Evolutionary conservation across 2,113 vertebrate genomes (phyloP).

Genomic region (Periophthalmodon schlosseri): DNA sequence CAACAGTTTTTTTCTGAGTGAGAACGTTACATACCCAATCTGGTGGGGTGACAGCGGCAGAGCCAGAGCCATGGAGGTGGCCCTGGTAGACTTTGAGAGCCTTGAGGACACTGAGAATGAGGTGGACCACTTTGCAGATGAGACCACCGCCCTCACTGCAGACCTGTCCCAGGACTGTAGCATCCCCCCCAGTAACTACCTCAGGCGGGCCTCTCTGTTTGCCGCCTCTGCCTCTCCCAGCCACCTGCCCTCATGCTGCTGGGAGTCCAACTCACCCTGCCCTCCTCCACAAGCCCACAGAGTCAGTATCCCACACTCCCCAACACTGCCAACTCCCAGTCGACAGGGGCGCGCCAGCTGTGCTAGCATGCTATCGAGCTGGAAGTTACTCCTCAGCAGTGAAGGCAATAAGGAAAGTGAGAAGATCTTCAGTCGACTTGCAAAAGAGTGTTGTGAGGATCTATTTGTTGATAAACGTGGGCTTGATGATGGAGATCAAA

Average conservation of each 20-base stretch:
- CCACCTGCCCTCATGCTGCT: conserved; percentile 44
- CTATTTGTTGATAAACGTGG: conserved; percentile 79
- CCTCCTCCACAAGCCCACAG: conserved; percentile 48
- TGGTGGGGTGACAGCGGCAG: conserved; percentile 45
- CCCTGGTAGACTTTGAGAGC: conserved; percentile 87
- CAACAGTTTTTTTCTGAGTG: conserved; percentile 11
- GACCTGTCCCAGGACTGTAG: conserved; percentile 60
- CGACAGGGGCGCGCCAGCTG: conserved; percentile 75
- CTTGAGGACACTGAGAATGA: conserved; percentile 79
- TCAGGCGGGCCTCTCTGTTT: conserved; percentile 17
- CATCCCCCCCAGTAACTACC: conserved; percentile 41
- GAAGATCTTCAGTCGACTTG: conserved; percentile 82
- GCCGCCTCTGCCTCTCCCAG: conserved; percentile 35
- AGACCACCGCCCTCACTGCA: conserved; percentile 68
- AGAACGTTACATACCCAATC: conserved; percentile 17
- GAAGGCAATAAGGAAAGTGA: conserved; percentile 83
- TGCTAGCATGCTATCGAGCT: conserved; percentile 84
- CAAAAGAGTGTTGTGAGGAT: conserved; percentile 82
- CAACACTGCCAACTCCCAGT: conserved; percentile 42
- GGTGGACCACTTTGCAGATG: conserved; percentile 76
- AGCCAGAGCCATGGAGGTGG: conserved; percentile 87
- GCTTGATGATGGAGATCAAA: conserved; percentile 86
- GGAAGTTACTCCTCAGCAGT: conserved; percentile 81
- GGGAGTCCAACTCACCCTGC: conserved; percentile 56
- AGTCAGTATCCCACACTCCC: conserved; percentile 55